Percentiles rank a stretch among this genome's conserved stretches.
Conservation (phyloP, 2,888 invertebrate genomes). For the Aricia artaxerxes region DNA sequence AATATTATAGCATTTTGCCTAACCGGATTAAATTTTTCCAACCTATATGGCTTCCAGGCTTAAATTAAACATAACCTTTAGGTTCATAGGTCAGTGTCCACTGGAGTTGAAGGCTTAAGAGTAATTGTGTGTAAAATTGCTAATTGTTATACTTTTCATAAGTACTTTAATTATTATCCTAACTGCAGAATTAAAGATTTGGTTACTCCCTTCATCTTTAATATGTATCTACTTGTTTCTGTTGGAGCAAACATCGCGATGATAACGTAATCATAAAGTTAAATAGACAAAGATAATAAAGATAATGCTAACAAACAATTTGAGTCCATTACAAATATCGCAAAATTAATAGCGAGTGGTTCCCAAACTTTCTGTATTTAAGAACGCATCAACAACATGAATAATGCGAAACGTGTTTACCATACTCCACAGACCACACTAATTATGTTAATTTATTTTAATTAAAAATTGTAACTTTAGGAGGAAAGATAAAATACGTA, state of each 20-base stretch:
- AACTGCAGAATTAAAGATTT: background rate
- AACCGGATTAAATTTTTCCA: conserved; percentile 25
- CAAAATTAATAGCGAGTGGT: background rate
- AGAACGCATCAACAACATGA: background rate
- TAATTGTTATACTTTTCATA: background rate
- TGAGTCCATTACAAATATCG: background rate
- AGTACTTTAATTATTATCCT: background rate
- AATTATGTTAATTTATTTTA: background rate
- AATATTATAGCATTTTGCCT: background rate
- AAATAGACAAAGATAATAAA: background rate
- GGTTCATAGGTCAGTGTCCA: conserved; percentile 20
- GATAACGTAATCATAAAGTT: conserved; percentile 2
- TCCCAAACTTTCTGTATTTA: background rate
- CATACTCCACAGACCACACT: background rate
- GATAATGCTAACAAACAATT: background rate
- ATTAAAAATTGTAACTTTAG: background rate
- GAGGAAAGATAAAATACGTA: background rate
- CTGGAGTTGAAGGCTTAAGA: background rate
- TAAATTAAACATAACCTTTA: background rate
- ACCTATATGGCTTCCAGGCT: conserved; percentile 8
- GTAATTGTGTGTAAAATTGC: conserved; percentile 4
- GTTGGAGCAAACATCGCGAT: background rate
- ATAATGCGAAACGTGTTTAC: background rate
- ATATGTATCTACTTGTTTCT: background rate
- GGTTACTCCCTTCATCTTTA: background rate